A percentile compares a stretch with the other conserved stretches of the same genome.
Conservation (phyloP, 2,888 invertebrate genomes). For the Pegoplata infirma region DNA sequence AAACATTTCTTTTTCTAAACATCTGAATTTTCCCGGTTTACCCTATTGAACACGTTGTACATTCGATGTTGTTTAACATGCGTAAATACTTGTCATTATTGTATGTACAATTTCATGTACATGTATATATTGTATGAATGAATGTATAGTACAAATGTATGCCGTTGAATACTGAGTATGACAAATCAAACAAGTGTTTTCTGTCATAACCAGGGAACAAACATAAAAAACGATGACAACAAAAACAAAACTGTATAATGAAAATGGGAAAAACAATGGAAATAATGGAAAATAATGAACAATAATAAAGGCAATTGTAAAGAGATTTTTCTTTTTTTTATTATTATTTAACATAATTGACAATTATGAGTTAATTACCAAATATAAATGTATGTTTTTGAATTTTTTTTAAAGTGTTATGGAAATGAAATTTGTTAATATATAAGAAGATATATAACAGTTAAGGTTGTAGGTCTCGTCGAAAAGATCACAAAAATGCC, state of each 20-base stretch:
- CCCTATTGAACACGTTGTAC: neutral
- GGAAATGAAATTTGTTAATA: neutral
- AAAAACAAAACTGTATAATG: neutral
- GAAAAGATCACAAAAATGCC: too few relatives aligned
- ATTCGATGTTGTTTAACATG: neutral
- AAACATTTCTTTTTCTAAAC: too few relatives aligned
- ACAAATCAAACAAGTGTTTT: conserved; percentile 58
- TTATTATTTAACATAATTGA: neutral
- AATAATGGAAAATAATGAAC: neutral
- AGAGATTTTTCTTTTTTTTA: neutral
- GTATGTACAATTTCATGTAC: neutral
- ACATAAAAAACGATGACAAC: neutral
- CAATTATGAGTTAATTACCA: conserved; percentile 12
- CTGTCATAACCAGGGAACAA: conserved; percentile 35
- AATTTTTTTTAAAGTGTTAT: too few relatives aligned
- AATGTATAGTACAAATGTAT: conserved; percentile 5
- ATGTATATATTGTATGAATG: neutral
- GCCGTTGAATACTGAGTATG: conserved; percentile 32
- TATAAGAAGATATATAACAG: too few relatives aligned
- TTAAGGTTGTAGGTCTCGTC: too few relatives aligned
- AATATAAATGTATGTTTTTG: too few relatives aligned
- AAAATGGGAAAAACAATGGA: neutral
- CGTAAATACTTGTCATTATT: neutral
- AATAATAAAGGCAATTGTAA: neutral
- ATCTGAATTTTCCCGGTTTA: neutral